These are phyloP conservation scores for Agonopterix subpropinquella DNA, from an alignment of 2,888 invertebrate species.

Conservation along the genomic window DNA sequence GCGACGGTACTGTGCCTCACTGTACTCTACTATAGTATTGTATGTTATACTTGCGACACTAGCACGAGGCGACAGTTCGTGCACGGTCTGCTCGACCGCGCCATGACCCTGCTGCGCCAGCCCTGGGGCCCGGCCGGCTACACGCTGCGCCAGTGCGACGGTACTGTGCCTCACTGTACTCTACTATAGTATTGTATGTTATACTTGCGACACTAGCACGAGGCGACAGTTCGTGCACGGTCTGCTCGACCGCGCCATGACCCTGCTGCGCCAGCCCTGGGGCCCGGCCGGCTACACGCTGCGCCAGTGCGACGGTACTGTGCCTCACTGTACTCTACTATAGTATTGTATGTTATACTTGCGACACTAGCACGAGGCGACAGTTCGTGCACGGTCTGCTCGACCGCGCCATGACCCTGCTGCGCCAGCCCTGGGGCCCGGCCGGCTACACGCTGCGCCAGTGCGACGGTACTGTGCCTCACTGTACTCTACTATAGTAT, in stretches of 20 bases:
- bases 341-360: slow-evolving; percentile 35
- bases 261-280: slow-evolving; percentile 85
- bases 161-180: slow-evolving; percentile 56
- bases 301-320: slow-evolving; percentile 81
- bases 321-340: no score
- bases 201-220: slow-evolving; percentile 90
- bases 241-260: slow-evolving; percentile 93
- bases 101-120: slow-evolving; percentile 89
- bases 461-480: slow-evolving; percentile 77
- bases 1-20: slow-evolving; percentile 76
- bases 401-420: slow-evolving; percentile 91
- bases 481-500: no score
- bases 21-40: no score
- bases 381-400: slow-evolving; percentile 97
- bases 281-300: slow-evolving; percentile 84
- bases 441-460: slow-evolving; percentile 86
- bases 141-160: slow-evolving; percentile 82
- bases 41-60: slow-evolving; percentile 82
- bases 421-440: slow-evolving; percentile 82
- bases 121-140: slow-evolving; percentile 84
- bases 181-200: no score
- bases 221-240: slow-evolving; percentile 99
- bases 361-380: slow-evolving; percentile 97
- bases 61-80: slow-evolving; percentile 97
- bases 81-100: slow-evolving; percentile 95